Evolutionary conservation across 2,113 vertebrate genomes (phyloP).

Genomic region (Aptenodytes patagonicus): DNA sequence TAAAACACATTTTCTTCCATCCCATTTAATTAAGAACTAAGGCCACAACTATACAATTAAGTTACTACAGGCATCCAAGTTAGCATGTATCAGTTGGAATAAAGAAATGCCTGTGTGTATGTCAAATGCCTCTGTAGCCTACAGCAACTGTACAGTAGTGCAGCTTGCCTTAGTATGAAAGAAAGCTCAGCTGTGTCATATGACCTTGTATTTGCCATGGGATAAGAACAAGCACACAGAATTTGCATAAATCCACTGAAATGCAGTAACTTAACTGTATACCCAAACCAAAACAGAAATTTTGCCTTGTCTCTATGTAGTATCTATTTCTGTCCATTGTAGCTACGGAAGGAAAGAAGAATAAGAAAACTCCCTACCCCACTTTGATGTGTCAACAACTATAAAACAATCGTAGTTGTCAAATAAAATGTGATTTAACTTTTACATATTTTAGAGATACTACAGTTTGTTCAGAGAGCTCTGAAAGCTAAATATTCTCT

Average conservation of each 20-base stretch:
- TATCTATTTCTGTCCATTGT: not conserved
- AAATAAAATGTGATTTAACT: not conserved
- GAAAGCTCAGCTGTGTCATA: not conserved
- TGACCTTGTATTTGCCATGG: not conserved
- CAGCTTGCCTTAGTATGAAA: not conserved
- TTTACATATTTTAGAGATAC: not conserved
- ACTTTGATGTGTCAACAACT: not conserved
- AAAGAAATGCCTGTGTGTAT: not conserved
- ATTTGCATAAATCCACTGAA: not conserved
- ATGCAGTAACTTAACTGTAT: not conserved
- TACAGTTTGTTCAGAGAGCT: not conserved
- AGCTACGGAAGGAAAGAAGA: not conserved
- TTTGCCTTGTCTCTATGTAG: not conserved
- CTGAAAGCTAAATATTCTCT: slow-evolving; percentile 5
- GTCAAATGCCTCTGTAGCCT: not conserved
- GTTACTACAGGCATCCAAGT: not conserved
- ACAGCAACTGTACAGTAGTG: not conserved
- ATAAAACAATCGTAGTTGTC: not conserved
- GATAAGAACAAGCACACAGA: not conserved
- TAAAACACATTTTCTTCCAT: not conserved
- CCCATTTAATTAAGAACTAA: not conserved
- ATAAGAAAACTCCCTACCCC: not conserved
- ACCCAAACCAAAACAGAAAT: not conserved
- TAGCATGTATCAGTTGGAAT: not conserved
- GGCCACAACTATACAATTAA: not conserved